Percentiles rank a stretch among this genome's conserved stretches.
phyloP scores from a whole-genome alignment of 2,113 vertebrate species.

The Gopherus evgoodei region DNA sequence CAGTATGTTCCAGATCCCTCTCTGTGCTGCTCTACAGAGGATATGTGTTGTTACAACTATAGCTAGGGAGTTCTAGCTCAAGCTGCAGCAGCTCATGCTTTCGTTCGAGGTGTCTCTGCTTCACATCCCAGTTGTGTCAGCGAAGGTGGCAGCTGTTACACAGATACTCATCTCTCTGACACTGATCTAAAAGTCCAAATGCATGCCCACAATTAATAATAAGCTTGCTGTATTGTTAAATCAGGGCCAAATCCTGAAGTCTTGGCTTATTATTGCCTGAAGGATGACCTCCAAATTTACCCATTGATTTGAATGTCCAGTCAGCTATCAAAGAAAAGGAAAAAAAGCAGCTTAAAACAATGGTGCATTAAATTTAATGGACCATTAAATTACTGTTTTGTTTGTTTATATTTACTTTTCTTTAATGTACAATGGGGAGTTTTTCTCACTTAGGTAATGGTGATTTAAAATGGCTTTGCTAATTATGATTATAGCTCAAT shows the following conservation, averaged over 20 bases:
- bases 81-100: neutral
- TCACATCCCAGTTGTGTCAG: neutral
- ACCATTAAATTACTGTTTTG: neutral
- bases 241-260: neutral
- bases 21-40: too few species aligned
- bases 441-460: neutral
- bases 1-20: neutral
- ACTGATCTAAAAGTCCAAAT: constrained; percentile 31
- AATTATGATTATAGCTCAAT: neutral
- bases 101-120: neutral
- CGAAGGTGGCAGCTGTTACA: neutral
- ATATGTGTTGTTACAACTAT: neutral
- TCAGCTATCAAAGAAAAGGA: neutral
- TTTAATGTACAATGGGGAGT: neutral
- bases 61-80: neutral
- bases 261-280: neutral
- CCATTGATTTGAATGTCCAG: neutral
- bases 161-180: neutral
- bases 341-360: neutral
- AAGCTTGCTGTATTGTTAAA: neutral
- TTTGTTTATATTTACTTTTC: neutral
- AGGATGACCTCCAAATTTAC: constrained; percentile 11
- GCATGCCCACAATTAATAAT: neutral
- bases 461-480: neutral
- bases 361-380: neutral